A percentile compares a stretch with the other conserved stretches of the same genome.
phyloP scores from a whole-genome alignment of 2,113 vertebrate species.

The Procavia capensis region DNA sequence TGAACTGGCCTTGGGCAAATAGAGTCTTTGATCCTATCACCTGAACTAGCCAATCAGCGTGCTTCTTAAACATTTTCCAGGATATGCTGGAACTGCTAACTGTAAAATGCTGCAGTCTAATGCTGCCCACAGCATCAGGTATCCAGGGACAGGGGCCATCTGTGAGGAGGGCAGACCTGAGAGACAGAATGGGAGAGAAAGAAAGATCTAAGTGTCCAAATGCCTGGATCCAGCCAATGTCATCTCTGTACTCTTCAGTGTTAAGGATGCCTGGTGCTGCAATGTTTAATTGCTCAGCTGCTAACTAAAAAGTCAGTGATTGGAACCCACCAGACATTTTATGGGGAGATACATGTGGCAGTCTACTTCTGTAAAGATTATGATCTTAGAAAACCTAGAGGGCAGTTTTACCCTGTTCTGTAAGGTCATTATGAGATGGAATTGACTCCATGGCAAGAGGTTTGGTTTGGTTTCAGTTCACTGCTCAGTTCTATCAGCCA shows the following conservation, averaged over 20 bases:
- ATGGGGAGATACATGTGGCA: too few species aligned
- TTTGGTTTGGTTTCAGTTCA: too few species aligned
- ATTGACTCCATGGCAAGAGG: too few species aligned
- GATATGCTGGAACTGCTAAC: not conserved
- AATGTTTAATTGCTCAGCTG: too few species aligned
- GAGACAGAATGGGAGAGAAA: not conserved
- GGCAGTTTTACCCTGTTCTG: too few species aligned
- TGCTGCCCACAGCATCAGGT: not conserved
- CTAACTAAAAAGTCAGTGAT: too few species aligned
- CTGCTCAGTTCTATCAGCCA: not conserved
- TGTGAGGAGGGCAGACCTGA: not conserved
- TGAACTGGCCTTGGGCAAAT: not conserved
- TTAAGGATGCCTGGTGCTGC: too few species aligned
- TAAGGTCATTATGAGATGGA: too few species aligned
- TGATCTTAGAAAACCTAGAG: too few species aligned
- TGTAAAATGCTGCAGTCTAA: too few species aligned
- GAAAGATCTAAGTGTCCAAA: not conserved
- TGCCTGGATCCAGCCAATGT: not conserved
- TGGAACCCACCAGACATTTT: too few species aligned
- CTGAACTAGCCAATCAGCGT: not conserved
- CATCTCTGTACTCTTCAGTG: not conserved
- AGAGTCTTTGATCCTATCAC: not conserved
- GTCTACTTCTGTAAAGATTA: too few species aligned
- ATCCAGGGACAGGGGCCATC: not conserved
- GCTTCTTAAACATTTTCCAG: not conserved